phyloP scores from a whole-genome alignment of 2,113 vertebrate genomes.

The Microcebus jonahi region DNA sequence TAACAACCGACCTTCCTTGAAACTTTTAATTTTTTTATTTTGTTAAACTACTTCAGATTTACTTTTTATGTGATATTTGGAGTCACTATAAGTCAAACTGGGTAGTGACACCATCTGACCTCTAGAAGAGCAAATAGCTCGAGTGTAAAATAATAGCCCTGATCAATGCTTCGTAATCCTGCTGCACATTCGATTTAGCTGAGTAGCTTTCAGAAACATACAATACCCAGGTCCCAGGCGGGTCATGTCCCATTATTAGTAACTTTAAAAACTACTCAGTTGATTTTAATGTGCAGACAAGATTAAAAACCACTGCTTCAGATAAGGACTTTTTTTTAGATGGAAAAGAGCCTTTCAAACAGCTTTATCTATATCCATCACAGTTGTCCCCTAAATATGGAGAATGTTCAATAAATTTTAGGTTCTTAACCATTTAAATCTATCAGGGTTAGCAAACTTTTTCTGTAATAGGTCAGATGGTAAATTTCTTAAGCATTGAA shows the following conservation, averaged over 20 bases:
- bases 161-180: background rate
- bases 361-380: background rate
- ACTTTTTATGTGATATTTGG: background rate
- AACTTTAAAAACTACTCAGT: background rate
- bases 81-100: background rate
- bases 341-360: background rate
- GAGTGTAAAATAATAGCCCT: background rate
- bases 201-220: constrained; percentile 22
- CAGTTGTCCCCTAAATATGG: background rate
- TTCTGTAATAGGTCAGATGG: background rate
- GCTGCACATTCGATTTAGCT: background rate
- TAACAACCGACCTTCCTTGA: background rate
- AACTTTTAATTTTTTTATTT: background rate
- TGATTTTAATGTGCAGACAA: background rate
- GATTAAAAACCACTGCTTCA: background rate
- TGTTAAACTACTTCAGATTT: constrained; percentile 18
- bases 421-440: background rate
- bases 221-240: background rate
- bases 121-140: background rate
- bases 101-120: background rate
- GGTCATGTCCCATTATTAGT: background rate
- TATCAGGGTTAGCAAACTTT: background rate
- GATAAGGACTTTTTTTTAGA: background rate
- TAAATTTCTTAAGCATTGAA: background rate
- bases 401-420: background rate